Conservation (phyloP, 37 sponge, comb jelly and placozoan species). For the Theonella swinhoei region DNA sequence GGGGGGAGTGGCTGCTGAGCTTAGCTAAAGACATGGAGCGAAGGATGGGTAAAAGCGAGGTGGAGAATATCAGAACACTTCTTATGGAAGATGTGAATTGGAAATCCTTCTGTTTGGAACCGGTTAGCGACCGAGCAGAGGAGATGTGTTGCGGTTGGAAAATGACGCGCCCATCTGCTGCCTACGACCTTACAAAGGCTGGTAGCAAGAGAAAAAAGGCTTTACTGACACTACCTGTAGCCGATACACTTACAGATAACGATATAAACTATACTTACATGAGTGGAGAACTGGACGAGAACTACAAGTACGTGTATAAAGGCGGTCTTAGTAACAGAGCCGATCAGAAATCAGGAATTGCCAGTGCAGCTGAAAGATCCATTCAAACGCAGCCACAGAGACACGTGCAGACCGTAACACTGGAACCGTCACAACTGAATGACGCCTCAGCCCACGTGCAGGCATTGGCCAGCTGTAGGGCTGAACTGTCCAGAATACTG, state of each 20-base stretch:
- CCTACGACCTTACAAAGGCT: neutral
- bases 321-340: constrained; percentile 21
- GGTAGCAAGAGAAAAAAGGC: neutral
- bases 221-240: neutral
- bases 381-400: neutral
- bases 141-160: neutral
- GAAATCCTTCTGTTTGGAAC: neutral
- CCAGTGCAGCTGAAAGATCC: neutral
- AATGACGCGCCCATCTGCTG: neutral
- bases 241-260: neutral
- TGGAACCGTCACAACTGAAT: neutral
- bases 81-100: neutral
- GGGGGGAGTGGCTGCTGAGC: neutral
- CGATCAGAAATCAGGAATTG: neutral
- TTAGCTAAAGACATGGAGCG: neutral
- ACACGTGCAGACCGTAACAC: neutral
- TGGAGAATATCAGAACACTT: neutral
- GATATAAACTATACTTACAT: constrained; percentile 7
- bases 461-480: neutral
- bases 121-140: neutral
- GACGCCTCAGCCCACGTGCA: constrained; percentile 10
- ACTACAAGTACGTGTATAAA: constrained; percentile 40
- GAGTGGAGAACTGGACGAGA: constrained; percentile 50
- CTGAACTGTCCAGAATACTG: constrained; percentile 14
- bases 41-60: neutral